Conservation (phyloP, 2,113 vertebrate species). For the Orientallactaga bullata region DNA sequence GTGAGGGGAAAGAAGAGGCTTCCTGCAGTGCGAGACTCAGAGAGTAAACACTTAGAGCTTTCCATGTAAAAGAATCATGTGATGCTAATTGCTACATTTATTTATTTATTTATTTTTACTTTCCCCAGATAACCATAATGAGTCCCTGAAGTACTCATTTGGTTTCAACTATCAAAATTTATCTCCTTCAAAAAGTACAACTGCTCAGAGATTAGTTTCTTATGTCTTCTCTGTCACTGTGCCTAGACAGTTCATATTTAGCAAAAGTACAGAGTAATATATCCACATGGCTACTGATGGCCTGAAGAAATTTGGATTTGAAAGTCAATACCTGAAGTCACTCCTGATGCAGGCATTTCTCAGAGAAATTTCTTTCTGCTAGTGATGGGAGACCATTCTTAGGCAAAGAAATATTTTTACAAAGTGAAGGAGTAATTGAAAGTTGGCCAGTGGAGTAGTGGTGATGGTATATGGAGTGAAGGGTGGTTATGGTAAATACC, state of each 20-base stretch:
- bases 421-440: not conserved
- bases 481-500: not conserved
- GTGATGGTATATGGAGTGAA: too few species aligned
- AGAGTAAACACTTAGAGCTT: not conserved
- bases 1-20: not conserved
- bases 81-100: not conserved
- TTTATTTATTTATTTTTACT: not conserved
- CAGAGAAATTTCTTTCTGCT: not conserved
- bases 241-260: not conserved
- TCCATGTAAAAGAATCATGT: not conserved
- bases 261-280: not conserved
- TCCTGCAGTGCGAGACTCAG: not conserved
- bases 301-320: constrained; percentile 29
- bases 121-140: not conserved
- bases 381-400: not conserved
- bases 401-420: not conserved
- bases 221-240: not conserved
- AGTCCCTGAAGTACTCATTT: constrained; percentile 41
- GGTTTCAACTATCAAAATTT: not conserved
- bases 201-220: constrained; percentile 21
- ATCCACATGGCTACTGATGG: not conserved
- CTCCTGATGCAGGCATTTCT: constrained; percentile 27
- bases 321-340: constrained; percentile 37
- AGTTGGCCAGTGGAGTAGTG: not conserved
- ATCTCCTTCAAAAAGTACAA: not conserved